Conservation (phyloP, 2,113 vertebrate species). For the Catharus minimus region DNA sequence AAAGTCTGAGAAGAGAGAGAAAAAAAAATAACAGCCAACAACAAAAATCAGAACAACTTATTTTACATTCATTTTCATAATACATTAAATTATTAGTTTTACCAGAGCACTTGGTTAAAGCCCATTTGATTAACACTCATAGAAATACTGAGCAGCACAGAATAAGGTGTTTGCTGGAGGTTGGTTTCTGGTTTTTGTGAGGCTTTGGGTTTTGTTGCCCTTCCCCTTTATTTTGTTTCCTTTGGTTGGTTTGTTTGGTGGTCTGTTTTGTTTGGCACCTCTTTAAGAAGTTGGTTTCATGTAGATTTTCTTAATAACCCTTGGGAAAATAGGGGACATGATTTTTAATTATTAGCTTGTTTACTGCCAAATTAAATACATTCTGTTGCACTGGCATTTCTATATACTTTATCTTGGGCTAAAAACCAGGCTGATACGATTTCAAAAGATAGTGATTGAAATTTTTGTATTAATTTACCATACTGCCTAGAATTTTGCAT, state of each 20-base stretch:
- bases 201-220: accelerated
- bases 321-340: not conserved
- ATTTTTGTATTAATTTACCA: not conserved
- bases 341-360: not conserved
- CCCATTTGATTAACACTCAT: not conserved
- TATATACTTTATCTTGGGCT: not conserved
- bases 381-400: not conserved
- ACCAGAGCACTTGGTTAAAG: not conserved
- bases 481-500: not conserved
- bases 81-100: not conserved
- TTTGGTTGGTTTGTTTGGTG: not conserved
- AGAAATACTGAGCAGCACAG: not conserved
- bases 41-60: not conserved
- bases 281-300: not conserved
- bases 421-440: not conserved
- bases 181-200: not conserved
- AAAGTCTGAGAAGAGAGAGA: not conserved
- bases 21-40: not conserved
- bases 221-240: accelerated
- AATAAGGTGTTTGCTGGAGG: not conserved
- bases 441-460: not conserved
- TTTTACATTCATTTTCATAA: not conserved
- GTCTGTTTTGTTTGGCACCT: not conserved
- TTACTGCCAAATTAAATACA: not conserved
- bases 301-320: not conserved